A percentile compares a stretch with the other conserved stretches of the same genome.
phyloP scores from a whole-genome alignment of 2,888 invertebrate genomes.

The Criorhina ranunculi region DNA sequence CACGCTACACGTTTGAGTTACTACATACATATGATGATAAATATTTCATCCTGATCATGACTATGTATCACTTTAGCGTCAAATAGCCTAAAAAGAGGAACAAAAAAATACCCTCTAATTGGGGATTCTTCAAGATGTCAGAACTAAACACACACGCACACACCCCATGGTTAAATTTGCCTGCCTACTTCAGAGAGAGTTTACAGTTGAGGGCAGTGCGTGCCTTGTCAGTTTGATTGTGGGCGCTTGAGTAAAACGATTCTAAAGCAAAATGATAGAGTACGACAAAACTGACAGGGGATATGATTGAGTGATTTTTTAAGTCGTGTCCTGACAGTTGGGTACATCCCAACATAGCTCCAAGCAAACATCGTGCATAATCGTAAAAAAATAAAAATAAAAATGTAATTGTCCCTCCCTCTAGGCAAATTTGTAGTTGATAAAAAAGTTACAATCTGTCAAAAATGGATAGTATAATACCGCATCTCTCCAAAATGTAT shows the following conservation, averaged over 20 bases:
- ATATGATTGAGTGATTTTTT: constrained; percentile 40
- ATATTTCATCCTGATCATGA: constrained; percentile 28
- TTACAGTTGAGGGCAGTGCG: not conserved
- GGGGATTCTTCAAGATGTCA: constrained; percentile 14
- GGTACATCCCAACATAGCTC: not conserved
- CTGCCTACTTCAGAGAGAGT: too few relatives aligned
- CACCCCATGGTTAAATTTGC: too few relatives aligned
- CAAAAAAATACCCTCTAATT: constrained; percentile 6
- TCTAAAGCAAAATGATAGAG: not conserved
- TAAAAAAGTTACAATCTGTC: too few relatives aligned
- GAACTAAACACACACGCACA: constrained; percentile 7
- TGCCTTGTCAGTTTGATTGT: constrained; percentile 27
- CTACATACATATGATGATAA: constrained; percentile 6
- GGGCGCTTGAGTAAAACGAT: not conserved
- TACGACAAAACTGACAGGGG: not conserved
- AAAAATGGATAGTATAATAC: too few relatives aligned
- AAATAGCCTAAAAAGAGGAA: constrained; percentile 11
- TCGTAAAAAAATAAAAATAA: constrained; percentile 4
- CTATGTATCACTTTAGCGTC: constrained; percentile 22
- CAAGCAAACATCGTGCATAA: constrained; percentile 6
- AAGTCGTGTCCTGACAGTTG: constrained; percentile 13
- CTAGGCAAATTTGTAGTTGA: too few relatives aligned
- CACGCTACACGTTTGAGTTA: not conserved
- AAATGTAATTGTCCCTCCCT: too few relatives aligned
- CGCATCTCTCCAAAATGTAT: too few relatives aligned